Evolutionary conservation across 1,140 invertebrate species (phyloP).

Genomic region (Hydropsyche tenuis): DNA sequence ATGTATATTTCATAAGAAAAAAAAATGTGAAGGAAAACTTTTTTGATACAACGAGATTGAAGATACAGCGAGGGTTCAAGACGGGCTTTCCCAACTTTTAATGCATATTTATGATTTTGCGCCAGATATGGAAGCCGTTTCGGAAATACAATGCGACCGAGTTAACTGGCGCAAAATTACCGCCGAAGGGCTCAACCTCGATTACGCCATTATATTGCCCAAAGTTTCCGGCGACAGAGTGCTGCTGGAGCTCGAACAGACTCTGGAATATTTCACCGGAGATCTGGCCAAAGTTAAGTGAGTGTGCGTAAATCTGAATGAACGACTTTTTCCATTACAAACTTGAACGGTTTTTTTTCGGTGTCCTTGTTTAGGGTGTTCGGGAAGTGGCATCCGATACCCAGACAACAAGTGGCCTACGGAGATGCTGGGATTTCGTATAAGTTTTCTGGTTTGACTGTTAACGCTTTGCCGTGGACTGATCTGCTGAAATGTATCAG

Average conservation of each 20-base stretch:
- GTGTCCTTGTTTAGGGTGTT: constrained; percentile 67
- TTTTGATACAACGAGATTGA: too few species aligned
- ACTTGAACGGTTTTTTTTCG: too few species aligned
- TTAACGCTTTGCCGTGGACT: constrained; percentile 71
- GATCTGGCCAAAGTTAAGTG: constrained; percentile 65
- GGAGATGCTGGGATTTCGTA: constrained; percentile 71
- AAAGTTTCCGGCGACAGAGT: constrained; percentile 57
- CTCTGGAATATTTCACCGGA: constrained; percentile 67
- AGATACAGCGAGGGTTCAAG: background rate
- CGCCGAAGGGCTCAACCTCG: constrained; percentile 62
- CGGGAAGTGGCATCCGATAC: constrained; percentile 72
- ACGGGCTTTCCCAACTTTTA: too few species aligned
- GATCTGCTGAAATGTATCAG: constrained; percentile 61
- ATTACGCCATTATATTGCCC: constrained; percentile 62
- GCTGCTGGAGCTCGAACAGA: constrained; percentile 62
- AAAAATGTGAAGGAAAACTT: too few species aligned
- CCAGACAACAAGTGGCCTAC: constrained; percentile 72
- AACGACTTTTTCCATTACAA: background rate
- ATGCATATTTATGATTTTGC: background rate
- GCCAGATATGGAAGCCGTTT: constrained; percentile 36
- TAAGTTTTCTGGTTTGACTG: constrained; percentile 68
- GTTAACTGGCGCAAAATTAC: constrained; percentile 60
- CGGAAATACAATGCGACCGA: constrained; percentile 39
- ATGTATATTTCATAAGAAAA: too few species aligned
- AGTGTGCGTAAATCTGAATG: constrained; percentile 41